Conservation (phyloP, 2,797 vertebrate genomes). For the Mus spretus region DNA sequence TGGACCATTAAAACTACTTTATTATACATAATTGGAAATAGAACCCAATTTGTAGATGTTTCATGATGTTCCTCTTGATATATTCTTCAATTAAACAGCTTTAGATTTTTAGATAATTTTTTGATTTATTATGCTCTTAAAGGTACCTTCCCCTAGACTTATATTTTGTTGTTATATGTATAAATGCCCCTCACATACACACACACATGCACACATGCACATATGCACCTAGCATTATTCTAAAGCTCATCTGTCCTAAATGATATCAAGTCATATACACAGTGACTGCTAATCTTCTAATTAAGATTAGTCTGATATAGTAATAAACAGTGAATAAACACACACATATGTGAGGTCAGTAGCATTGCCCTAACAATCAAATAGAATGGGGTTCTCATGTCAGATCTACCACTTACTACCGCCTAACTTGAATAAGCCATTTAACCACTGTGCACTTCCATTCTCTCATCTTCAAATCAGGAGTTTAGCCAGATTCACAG, state of each 20-base stretch:
- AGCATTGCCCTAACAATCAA: not conserved
- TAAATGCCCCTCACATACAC: not conserved
- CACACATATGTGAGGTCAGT: not conserved
- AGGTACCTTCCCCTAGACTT: conserved; percentile 23
- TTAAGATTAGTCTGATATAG: not conserved
- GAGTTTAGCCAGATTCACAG: not conserved
- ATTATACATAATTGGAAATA: conserved; percentile 48
- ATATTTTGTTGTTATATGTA: not conserved
- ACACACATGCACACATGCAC: not conserved
- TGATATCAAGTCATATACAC: conserved; percentile 33
- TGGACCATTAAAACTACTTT: conserved; percentile 48
- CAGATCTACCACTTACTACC: not conserved
- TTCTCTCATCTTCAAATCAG: conserved; percentile 37
- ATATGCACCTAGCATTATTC: not conserved
- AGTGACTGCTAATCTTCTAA: conserved; percentile 26
- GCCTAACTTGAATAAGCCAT: conserved; percentile 11
- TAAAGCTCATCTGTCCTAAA: conserved; percentile 12
- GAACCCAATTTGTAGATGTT: conserved; percentile 50
- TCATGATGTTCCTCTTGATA: not conserved
- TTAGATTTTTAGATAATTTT: conserved; percentile 28
- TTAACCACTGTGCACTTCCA: conserved; percentile 1
- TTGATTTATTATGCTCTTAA: not conserved
- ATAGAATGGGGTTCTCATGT: not conserved
- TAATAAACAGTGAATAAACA: not conserved
- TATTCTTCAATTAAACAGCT: conserved; percentile 1